Base-by-base conservation (phyloP, 2,888 invertebrate species). In the Heliconius ethilla region DNA sequence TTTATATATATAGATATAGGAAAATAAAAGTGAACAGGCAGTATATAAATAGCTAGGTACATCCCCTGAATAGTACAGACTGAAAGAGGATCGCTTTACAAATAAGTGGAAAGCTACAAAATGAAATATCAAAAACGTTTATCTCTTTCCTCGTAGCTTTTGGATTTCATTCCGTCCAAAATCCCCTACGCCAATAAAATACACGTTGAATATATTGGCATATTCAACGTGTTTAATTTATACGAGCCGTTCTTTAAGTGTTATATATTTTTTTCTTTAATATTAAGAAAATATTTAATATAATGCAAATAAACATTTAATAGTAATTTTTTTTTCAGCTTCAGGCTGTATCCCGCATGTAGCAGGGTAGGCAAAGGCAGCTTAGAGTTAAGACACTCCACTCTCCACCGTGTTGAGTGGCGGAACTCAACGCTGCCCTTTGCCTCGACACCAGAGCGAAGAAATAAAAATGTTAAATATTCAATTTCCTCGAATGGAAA, bases 111-210 rank as follows among this genome's bases (percentile, higher is more conserved):
- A 65, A 62, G 72, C 72, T 55, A 55, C 55, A 70, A 67, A 76
- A 72, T 65, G 65, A 66, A 76, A 72, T 72, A 73, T 70, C 27
- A 65, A 77, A 73, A 59, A 65, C 72, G 27, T 66, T 72, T 72
- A 65, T 55, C 55, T 77, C 66, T 70, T 51, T 65, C 51, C 65
- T 72, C 63, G 27, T 55, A 59, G 55, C 33, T 73, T 33, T 67
- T 29, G 51, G 37, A 67, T 75, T 70, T 70, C 70, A 70, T 80
- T 76, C 59, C 62, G 74, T 65, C 55, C 59, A 22, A 63, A 74
- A 63, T 63, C 63, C 51, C 29, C 55, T 37, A 72, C 33, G 66
- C 11, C 18, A 40, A 65, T 29, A n/a, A n/a, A n/a, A n/a, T n/a
- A n/a, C n/a, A n/a, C n/a, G n/a, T n/a, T n/a, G n/a, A n/a, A n/a